Evolutionary conservation across 2,797 vertebrate genomes (phyloP).

Genomic region (Spinibarbus caldwelli): DNA sequence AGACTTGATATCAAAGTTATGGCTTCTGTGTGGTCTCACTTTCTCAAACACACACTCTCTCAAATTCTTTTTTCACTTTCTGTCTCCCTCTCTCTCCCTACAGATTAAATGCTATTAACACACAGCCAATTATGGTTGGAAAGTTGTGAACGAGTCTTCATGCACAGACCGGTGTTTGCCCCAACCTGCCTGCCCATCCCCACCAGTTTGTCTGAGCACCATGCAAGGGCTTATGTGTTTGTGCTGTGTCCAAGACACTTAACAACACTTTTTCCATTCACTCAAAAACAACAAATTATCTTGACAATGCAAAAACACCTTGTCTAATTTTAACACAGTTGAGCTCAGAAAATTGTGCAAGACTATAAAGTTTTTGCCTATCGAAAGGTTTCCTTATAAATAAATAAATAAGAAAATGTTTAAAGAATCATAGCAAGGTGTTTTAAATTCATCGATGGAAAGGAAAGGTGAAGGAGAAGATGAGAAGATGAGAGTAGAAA

Average conservation of each 20-base stretch:
- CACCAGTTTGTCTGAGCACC: slow-evolving; percentile 25
- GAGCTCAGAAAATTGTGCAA: background rate
- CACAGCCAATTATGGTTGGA: slow-evolving; percentile 71
- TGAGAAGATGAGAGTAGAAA: slow-evolving; percentile 8
- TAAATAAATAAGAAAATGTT: background rate
- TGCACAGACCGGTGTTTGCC: slow-evolving; percentile 61
- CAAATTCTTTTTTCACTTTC: slow-evolving; percentile 43
- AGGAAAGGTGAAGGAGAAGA: slow-evolving; percentile 25
- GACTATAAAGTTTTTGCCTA: background rate
- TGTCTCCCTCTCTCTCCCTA: slow-evolving; percentile 57
- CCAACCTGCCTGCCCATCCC: slow-evolving; percentile 71
- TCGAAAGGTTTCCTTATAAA: background rate
- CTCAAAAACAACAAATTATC: background rate
- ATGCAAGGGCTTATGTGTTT: slow-evolving; percentile 24
- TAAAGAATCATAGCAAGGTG: background rate
- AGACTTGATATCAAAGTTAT: slow-evolving; percentile 71
- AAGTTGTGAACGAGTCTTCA: slow-evolving; percentile 66
- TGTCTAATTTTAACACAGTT: background rate
- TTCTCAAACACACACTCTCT: slow-evolving; percentile 53
- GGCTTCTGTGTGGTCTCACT: slow-evolving; percentile 58
- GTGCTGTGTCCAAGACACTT: slow-evolving; percentile 32
- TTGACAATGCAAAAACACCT: background rate
- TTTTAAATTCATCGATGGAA: background rate
- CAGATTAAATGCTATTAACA: slow-evolving; percentile 57
- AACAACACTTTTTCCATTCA: slow-evolving; percentile 5